A percentile compares a stretch with the other conserved stretches of the same genome.
Conservation (phyloP, 1,140 invertebrate species). For the Calosoma granatense region DNA sequence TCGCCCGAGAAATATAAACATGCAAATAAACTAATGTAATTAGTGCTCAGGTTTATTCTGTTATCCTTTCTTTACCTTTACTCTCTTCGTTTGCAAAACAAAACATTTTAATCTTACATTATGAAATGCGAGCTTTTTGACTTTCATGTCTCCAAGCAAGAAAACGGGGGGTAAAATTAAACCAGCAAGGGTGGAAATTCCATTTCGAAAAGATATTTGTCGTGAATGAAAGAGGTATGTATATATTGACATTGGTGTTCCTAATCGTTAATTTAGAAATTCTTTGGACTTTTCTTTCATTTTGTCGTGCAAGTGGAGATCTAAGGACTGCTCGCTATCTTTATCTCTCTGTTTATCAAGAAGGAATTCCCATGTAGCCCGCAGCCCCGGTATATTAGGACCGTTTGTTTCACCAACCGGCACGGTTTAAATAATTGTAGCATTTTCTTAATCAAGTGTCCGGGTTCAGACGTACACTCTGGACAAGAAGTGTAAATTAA, state of each 20-base stretch:
- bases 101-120: not conserved
- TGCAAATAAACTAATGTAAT: conserved; percentile 8
- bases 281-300: too few species aligned
- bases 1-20: not conserved
- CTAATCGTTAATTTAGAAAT: not conserved
- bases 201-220: not conserved
- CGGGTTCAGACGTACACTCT: not conserved
- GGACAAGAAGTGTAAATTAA: not conserved
- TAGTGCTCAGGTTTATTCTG: conserved; percentile 1
- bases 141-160: too few species aligned
- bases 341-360: too few species aligned
- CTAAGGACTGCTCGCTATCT: too few species aligned
- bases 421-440: not conserved
- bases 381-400: not conserved
- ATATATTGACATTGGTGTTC: not conserved
- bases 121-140: not conserved
- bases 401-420: not conserved
- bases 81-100: not conserved
- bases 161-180: too few species aligned
- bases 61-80: not conserved
- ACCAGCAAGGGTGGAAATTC: not conserved
- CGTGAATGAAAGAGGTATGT: not conserved
- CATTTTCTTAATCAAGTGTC: not conserved
- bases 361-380: not conserved
- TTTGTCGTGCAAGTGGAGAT: too few species aligned